phyloP scores from a whole-genome alignment of 2,888 invertebrate genomes.

The Hesperia comma region DNA sequence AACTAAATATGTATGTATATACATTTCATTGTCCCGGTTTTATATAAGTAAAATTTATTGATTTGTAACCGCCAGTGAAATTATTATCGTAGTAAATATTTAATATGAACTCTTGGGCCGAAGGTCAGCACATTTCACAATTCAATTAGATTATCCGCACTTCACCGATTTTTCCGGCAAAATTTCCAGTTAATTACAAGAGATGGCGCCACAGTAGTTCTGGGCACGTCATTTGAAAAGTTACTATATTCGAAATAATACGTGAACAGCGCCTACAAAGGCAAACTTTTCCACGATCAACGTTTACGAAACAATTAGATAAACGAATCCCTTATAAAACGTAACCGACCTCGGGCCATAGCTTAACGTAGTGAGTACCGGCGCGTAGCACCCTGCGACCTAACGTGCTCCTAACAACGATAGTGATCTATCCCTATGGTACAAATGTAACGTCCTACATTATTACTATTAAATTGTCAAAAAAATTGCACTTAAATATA shows the following conservation, averaged over 20 bases:
- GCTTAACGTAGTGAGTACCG: slow-evolving; percentile 8
- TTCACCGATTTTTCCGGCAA: too few species aligned
- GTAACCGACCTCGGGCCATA: background rate
- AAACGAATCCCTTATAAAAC: background rate
- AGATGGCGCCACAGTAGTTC: background rate
- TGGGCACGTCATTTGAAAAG: background rate
- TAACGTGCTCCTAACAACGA: slow-evolving; percentile 10
- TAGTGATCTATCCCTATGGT: slow-evolving; percentile 17
- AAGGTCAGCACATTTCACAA: background rate
- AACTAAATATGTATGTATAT: background rate
- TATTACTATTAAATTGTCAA: slow-evolving; percentile 33
- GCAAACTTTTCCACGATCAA: too few species aligned
- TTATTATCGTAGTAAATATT: background rate
- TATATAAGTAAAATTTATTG: background rate
- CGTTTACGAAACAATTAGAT: too few species aligned
- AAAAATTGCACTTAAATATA: slow-evolving; percentile 57
- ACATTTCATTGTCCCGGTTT: background rate
- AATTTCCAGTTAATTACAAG: too few species aligned
- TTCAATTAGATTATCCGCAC: background rate
- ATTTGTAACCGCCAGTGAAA: background rate
- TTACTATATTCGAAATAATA: too few species aligned
- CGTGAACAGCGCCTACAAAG: too few species aligned
- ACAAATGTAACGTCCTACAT: slow-evolving; percentile 28
- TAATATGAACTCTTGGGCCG: background rate
- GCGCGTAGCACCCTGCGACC: slow-evolving; percentile 17